Base-by-base conservation (phyloP, 2,888 invertebrate species). In the Cosmia pyralina region DNA sequence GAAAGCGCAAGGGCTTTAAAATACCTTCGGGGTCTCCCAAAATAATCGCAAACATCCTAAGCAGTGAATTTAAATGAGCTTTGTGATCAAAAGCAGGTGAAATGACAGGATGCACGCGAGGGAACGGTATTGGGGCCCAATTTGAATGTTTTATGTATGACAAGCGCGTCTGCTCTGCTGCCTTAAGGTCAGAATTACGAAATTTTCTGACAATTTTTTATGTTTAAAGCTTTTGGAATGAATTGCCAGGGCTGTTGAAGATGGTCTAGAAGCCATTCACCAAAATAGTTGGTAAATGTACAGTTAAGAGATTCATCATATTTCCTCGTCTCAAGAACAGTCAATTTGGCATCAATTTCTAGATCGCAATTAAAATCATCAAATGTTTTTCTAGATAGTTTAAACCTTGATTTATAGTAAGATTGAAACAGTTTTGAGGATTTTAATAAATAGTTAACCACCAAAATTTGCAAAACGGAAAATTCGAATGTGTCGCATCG, bases 91-190 rank as follows among this genome's bases (percentile, higher is more conserved):
- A 83, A 85, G 69, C 77, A 73, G 60, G 68, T 77, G 71, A 74
- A 85, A 82, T 76, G 80, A 72, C 82, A 75, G 85, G 80, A 82
- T 80, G 71, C 84, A 82, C 85, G 84, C 82, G n/a, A 76, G 62
- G 71, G 67, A 75, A 77, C 73, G 59, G 71, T 75, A 73, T 79
- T 75, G 69, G 72, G n/a, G 22, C 48, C 63, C 34, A 73, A 75
- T 80, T 77, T 75, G 72, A 77, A 77, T 71, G 63, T 72, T 72
- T 70, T 78, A 85, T 79, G 60, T 79, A 71, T 75, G 74, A 57
- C 68, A 70, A 69, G 48, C 69, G 59, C 55, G 70, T 69, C 55
- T 69, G 34, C n/a, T 69, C 55, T 69, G 34, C n/a, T 58, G 70
- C 73, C 74, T 75, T 72, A n/a, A 59, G 69, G 72, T 66, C 69